Evolutionary conservation across 1,140 invertebrate species (phyloP).

Genomic region (Heliconius nattereri): DNA sequence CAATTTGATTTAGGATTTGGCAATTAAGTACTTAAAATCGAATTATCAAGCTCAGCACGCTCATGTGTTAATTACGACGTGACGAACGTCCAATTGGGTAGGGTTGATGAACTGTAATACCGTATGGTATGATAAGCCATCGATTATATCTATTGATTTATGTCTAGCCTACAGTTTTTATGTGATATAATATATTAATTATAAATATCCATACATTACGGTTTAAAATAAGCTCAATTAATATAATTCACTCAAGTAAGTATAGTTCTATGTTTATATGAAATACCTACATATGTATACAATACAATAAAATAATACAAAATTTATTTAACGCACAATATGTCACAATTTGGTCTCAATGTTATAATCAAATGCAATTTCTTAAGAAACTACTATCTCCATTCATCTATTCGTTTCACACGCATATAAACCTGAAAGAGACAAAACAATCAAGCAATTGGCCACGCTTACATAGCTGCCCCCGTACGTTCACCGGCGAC

Average conservation of each 20-base stretch:
- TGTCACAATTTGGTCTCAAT: conserved; percentile 21
- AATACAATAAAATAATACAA: too few relatives aligned
- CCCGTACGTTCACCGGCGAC: conserved; percentile 69
- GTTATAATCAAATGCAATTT: conserved; percentile 38
- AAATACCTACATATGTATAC: too few relatives aligned
- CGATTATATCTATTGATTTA: neutral
- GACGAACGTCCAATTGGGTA: neutral
- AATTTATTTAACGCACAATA: neutral
- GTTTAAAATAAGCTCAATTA: neutral
- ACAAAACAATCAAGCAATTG: conserved; percentile 56
- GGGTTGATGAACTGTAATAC: conserved; percentile 12
- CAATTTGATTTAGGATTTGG: neutral
- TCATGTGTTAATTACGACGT: conserved; percentile 1
- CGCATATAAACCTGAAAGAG: conserved; percentile 51
- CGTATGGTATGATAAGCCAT: neutral
- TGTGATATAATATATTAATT: neutral
- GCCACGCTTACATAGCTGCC: conserved; percentile 60
- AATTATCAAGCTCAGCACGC: neutral
- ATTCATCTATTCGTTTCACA: conserved; percentile 37
- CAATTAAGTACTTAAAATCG: neutral
- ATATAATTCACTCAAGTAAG: neutral
- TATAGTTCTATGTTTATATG: neutral
- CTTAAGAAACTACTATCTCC: conserved; percentile 36
- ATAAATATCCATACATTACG: neutral
- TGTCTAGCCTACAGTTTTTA: neutral